Evolutionary conservation across 2,888 invertebrate genomes (phyloP).

Genomic region (Linnaemya tessellans): DNA sequence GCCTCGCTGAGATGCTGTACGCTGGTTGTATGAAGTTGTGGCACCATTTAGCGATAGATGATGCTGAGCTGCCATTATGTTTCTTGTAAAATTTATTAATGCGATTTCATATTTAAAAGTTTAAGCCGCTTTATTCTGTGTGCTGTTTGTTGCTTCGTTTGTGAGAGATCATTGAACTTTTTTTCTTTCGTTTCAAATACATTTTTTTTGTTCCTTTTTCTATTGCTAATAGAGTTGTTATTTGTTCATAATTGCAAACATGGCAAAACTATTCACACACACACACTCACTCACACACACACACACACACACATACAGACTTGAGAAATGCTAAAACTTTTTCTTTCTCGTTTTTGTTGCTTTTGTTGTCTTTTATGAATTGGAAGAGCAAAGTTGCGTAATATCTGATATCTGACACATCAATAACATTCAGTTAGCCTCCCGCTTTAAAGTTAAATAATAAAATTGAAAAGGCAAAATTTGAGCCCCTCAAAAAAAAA

Average conservation of each 20-base stretch:
- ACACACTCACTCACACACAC: background rate
- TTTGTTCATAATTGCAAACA: constrained; percentile 47
- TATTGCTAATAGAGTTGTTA: constrained; percentile 57
- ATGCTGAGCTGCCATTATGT: constrained; percentile 49
- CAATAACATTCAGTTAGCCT: constrained; percentile 19
- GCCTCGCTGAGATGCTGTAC: background rate
- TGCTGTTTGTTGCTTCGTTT: constrained; percentile 6
- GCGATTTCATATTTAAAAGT: constrained; percentile 9
- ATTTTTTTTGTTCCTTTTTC: background rate
- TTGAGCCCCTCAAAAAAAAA: background rate
- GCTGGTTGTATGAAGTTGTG: constrained; percentile 26
- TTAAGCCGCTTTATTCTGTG: constrained; percentile 29
- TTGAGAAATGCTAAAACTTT: background rate
- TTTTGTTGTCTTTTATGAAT: constrained; percentile 20
- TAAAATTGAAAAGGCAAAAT: background rate
- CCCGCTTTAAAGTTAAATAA: background rate
- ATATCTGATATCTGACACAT: constrained; percentile 47
- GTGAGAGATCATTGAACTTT: constrained; percentile 52
- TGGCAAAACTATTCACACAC: constrained; percentile 35
- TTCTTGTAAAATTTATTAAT: constrained; percentile 37
- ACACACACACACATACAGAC: background rate
- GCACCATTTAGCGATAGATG: constrained; percentile 12
- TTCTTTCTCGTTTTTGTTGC: background rate
- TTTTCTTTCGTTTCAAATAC: background rate
- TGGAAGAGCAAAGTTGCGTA: constrained; percentile 28